phyloP scores from a whole-genome alignment of 1,140 invertebrate species.

The Eumaeus atala region DNA sequence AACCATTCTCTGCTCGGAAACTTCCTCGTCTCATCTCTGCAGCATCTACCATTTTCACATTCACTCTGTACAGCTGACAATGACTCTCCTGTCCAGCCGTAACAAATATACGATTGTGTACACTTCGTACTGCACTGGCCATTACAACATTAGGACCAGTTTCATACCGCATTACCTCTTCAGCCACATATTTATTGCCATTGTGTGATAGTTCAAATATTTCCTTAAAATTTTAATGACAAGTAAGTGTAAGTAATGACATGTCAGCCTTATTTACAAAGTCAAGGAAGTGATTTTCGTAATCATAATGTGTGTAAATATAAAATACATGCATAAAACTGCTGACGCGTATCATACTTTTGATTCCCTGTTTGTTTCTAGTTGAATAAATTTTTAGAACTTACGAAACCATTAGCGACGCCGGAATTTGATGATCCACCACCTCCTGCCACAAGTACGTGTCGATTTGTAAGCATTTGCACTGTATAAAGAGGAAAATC shows the following conservation, averaged over 20 bases:
- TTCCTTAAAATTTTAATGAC: slow-evolving; percentile 77
- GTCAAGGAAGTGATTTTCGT: too few species aligned
- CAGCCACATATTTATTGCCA: slow-evolving; percentile 85
- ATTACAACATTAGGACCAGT: slow-evolving; percentile 93
- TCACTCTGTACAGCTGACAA: slow-evolving; percentile 91
- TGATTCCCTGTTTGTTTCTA: slow-evolving; percentile 26
- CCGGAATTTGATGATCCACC: slow-evolving; percentile 96
- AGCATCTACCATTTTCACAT: slow-evolving; percentile 78
- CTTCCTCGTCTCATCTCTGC: slow-evolving; percentile 65
- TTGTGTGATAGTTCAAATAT: slow-evolving; percentile 92
- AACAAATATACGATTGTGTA: slow-evolving; percentile 79
- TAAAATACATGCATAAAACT: slow-evolving; percentile 16
- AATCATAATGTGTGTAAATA: slow-evolving; percentile 18
- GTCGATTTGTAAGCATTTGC: slow-evolving; percentile 91
- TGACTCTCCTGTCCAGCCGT: slow-evolving; percentile 93
- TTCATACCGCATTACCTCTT: slow-evolving; percentile 90
- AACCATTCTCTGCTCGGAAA: slow-evolving; percentile 67
- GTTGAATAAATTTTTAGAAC: slow-evolving; percentile 43
- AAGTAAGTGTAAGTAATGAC: too few species aligned
- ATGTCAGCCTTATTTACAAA: too few species aligned
- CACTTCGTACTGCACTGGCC: slow-evolving; percentile 85
- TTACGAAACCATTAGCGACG: slow-evolving; percentile 95
- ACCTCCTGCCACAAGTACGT: slow-evolving; percentile 95
- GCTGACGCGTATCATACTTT: slow-evolving; percentile 41
- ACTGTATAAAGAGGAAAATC: slow-evolving; percentile 96